These are phyloP conservation scores for Drosophila neutralis DNA, from an alignment of 2,888 invertebrate species.

Conservation along the genomic window DNA sequence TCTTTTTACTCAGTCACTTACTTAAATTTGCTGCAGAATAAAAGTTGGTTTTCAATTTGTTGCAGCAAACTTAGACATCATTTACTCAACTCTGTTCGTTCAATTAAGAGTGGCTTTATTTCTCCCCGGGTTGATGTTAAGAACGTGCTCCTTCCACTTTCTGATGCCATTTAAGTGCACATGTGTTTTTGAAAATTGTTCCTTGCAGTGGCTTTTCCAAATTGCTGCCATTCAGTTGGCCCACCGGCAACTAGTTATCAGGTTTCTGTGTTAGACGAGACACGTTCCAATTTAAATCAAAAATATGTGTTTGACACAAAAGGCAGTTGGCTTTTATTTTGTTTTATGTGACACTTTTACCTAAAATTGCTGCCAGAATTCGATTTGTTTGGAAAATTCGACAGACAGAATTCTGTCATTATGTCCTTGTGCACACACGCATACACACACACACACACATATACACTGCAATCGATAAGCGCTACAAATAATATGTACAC, in stretches of 20 bases:
- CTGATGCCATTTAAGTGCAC: conserved; percentile 34
- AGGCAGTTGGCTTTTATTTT: conserved; percentile 21
- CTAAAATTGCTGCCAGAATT: conserved; percentile 2
- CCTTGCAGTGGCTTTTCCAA: conserved; percentile 36
- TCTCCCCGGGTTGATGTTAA: conserved; percentile 11
- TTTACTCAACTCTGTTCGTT: conserved; percentile 11
- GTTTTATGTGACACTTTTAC: conserved; percentile 9
- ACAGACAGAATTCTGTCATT: neutral
- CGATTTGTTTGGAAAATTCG: conserved; percentile 2
- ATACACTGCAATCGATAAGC: conserved; percentile 17
- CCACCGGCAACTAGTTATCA: conserved; percentile 33
- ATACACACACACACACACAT: neutral
- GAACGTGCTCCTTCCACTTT: conserved; percentile 23
- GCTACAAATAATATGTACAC: conserved; percentile 48
- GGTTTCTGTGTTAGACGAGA: conserved; percentile 14
- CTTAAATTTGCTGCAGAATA: neutral
- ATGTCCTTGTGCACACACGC: neutral
- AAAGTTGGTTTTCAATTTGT: neutral
- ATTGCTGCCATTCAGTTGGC: conserved; percentile 53
- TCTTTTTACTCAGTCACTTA: too few relatives aligned
- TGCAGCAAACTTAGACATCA: conserved; percentile 8
- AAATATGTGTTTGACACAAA: neutral
- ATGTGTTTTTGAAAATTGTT: conserved; percentile 34
- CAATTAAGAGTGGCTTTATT: conserved; percentile 59
- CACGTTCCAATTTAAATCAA: conserved; percentile 48